Evolutionary conservation across 2,888 invertebrate genomes (phyloP).

Genomic region (Serripes groenlandicus): DNA sequence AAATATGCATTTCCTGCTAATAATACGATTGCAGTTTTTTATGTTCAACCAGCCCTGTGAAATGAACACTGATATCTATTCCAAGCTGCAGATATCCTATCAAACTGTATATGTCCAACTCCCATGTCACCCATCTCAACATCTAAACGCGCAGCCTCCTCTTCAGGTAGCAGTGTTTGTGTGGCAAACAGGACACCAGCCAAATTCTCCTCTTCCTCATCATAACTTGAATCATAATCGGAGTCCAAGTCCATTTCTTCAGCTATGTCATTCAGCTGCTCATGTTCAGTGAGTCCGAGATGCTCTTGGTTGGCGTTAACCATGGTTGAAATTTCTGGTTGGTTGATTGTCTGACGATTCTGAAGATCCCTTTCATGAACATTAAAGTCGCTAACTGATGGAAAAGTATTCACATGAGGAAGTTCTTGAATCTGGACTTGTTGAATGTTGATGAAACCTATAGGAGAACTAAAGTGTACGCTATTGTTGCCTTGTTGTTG

Average conservation of each 20-base stretch:
- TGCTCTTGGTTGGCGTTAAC: slow-evolving; percentile 7
- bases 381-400: background rate
- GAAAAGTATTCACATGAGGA: background rate
- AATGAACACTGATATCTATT: slow-evolving; percentile 57
- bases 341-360: background rate
- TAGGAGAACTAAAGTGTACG: no score
- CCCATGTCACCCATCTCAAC: slow-evolving; percentile 69
- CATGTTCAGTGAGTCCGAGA: slow-evolving; percentile 2
- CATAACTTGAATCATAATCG: slow-evolving; percentile 25
- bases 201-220: slow-evolving; percentile 51
- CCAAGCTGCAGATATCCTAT: slow-evolving; percentile 63
- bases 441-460: no score
- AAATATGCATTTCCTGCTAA: no score
- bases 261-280: slow-evolving; percentile 36
- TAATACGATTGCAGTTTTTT: no score
- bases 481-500: no score
- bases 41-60: slow-evolving; percentile 47
- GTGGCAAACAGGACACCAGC: slow-evolving; percentile 64
- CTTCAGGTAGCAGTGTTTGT: slow-evolving; percentile 51
- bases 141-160: slow-evolving; percentile 60
- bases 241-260: slow-evolving; percentile 54
- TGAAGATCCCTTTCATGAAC: background rate
- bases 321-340: slow-evolving; percentile 2
- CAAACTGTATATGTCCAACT: slow-evolving; percentile 65
- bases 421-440: no score